Conservation (phyloP, 2,797 vertebrate genomes). For the Accipiter fasciatus region DNA sequence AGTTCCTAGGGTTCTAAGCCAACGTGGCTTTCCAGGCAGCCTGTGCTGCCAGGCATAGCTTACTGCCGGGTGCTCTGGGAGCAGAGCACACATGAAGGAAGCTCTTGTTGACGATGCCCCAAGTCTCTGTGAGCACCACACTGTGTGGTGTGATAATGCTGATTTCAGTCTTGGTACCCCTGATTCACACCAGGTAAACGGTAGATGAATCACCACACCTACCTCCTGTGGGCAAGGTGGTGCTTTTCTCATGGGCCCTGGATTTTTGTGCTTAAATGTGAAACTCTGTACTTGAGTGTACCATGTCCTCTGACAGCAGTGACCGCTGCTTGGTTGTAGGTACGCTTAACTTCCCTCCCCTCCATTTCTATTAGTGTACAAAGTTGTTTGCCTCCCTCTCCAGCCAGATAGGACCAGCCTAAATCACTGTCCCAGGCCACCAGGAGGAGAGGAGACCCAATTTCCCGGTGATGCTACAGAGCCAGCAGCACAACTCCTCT, state of each 20-base stretch:
- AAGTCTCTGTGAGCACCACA: not conserved
- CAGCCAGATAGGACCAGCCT: not conserved
- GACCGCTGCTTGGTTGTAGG: not conserved
- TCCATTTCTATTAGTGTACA: not conserved
- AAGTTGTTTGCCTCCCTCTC: not conserved
- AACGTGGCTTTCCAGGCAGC: not conserved
- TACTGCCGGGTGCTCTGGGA: not conserved
- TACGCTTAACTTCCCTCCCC: not conserved
- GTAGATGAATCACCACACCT: not conserved
- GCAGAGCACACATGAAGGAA: rapidly evolving
- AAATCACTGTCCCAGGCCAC: not conserved
- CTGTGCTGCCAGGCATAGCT: not conserved
- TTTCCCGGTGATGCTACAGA: not conserved
- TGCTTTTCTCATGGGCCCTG: not conserved
- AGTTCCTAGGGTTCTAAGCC: not conserved
- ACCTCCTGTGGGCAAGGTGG: not conserved
- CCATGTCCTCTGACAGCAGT: not conserved
- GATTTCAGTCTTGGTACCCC: not conserved
- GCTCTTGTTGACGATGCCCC: not conserved
- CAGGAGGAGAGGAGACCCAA: not conserved
- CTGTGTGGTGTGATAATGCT: not conserved
- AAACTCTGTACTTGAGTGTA: not conserved
- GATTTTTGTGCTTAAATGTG: not conserved
- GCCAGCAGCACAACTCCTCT: not conserved
- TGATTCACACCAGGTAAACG: not conserved